Conservation (phyloP, 2,888 invertebrate genomes). For the Aphodius sticticus region DNA sequence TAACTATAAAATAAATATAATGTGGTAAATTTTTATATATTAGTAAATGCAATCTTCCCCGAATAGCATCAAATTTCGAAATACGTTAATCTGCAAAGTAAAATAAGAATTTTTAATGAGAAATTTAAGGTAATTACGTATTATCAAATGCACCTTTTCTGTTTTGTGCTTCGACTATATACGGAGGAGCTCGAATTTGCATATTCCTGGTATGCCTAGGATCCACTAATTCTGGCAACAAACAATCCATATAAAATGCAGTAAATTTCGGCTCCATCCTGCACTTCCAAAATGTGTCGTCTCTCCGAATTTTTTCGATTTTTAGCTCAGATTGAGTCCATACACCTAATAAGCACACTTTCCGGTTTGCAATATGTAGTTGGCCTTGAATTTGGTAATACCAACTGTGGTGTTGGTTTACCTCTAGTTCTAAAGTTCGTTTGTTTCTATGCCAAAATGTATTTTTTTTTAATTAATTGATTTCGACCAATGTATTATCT, state of each 20-base stretch:
- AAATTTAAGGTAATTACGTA: background rate
- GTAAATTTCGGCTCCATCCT: slow-evolving; percentile 1
- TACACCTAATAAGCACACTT: slow-evolving; percentile 7
- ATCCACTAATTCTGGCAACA: slow-evolving; percentile 13
- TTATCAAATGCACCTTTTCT: background rate
- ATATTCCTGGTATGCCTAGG: slow-evolving; percentile 13
- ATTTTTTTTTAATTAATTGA: slow-evolving; percentile 8
- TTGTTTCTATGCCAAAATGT: slow-evolving; percentile 8
- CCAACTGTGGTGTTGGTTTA: slow-evolving; percentile 14
- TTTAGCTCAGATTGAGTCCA: slow-evolving; percentile 13
- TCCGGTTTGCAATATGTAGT: slow-evolving; percentile 10
- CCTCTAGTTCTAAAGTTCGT: background rate
- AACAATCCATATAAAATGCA: slow-evolving; percentile 18
- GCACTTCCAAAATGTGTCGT: background rate
- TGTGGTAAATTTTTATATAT: background rate
- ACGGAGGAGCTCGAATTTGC: background rate
- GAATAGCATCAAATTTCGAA: background rate
- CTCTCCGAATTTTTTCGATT: slow-evolving; percentile 12
- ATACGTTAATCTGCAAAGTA: background rate
- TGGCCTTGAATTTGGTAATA: slow-evolving; percentile 25
- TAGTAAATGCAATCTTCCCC: background rate
- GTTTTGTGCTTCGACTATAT: background rate
- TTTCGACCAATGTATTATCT: background rate
- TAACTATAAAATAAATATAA: background rate
- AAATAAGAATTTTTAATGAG: background rate